Evolutionary conservation across 2,888 invertebrate species (phyloP), one percentile per base, ranked within the genome.

Genomic region (Drosophila limbata): DNA sequence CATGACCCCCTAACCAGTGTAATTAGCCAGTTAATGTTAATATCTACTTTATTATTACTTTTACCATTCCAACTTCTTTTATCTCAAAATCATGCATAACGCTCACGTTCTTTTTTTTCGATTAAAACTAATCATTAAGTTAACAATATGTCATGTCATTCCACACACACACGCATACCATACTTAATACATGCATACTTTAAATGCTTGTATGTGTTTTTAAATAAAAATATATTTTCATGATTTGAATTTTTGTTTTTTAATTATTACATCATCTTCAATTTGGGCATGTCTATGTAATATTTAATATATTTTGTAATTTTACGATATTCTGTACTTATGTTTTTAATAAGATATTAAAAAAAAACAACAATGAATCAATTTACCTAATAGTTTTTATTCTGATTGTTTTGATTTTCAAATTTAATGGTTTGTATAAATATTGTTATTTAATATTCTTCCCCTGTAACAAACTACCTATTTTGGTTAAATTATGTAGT

Each of bases 341-440:
- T 69, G 33, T 69, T 55, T 64, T 64, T 60, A 40, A 65, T 56
- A 67, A 15, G 45, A 45, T n/a, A 77, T 75, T 72, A 75, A 77
- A 69, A 75, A 76, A 69, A 52, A 52, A 52, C 21, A 10, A 62
- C 17, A 66, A 44, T 57, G 50, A 74, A 55, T 50, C 50, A 69
- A 64, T 52, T 64, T 57, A 47, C 52, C 31, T 45, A 65, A 42
- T 42, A 39, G 31, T 47, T 75, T 70, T 55, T 52, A 59, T 71
- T 67, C 48, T 11, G 31, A 25, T 56, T 69, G 51, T 73, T 73
- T 73, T 57, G 19, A 56, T 63, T 69, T 73, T 39, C 4, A 10
- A 55, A 48, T 9, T 59, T 52, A 21, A 61, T 76, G 76, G 76
- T 76, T 78, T 76, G 76, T 76, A 76, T 77, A 39, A 37, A 17